Percentiles rank a stretch among this genome's conserved stretches.
These are phyloP conservation scores for Aeoliscus strigatus DNA, from an alignment of 2,797 vertebrate genomes.

Conservation along the genomic window DNA sequence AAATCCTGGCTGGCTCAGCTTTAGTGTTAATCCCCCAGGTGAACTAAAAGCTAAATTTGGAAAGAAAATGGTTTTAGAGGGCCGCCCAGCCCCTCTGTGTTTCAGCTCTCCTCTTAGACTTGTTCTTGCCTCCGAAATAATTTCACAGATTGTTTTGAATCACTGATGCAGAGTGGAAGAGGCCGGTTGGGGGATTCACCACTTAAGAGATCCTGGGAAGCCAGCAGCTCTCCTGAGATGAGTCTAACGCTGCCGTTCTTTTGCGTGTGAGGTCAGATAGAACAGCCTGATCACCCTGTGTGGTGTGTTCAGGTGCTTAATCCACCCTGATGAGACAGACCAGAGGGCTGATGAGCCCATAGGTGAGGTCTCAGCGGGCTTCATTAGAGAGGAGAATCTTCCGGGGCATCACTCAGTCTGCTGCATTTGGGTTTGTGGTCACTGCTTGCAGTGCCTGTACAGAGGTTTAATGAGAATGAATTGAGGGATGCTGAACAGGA, in stretches of 20 bases:
- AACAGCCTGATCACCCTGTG: slow-evolving; percentile 12
- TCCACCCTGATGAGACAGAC: slow-evolving; percentile 36
- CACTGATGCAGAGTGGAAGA: slow-evolving; percentile 23
- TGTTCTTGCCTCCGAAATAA: slow-evolving; percentile 11
- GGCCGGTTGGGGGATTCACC: slow-evolving; percentile 27
- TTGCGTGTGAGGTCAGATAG: slow-evolving; percentile 10
- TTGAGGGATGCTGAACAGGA: slow-evolving; percentile 17
- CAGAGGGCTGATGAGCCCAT: slow-evolving; percentile 8
- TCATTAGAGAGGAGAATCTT: slow-evolving; percentile 60
- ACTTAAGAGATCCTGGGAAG: slow-evolving; percentile 38
- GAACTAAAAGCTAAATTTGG: too few relatives aligned
- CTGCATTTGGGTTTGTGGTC: slow-evolving; percentile 41
- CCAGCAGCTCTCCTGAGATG: slow-evolving; percentile 16
- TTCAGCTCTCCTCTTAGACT: slow-evolving; percentile 2
- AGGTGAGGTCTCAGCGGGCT: slow-evolving; percentile 49
- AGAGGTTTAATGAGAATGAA: slow-evolving; percentile 59
- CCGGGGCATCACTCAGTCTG: slow-evolving; percentile 27
- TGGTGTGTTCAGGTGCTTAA: slow-evolving; percentile 22
- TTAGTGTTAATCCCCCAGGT: too few relatives aligned
- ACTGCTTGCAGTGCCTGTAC: slow-evolving; percentile 23
- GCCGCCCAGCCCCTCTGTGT: too few relatives aligned
- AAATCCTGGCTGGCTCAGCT: too few relatives aligned
- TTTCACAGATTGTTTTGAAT: slow-evolving; percentile 33
- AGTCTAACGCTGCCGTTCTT: slow-evolving; percentile 14
- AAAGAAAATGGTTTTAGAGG: too few relatives aligned